Base-by-base conservation (phyloP, 2,113 vertebrate genomes). In the Irena cyanogastra region DNA sequence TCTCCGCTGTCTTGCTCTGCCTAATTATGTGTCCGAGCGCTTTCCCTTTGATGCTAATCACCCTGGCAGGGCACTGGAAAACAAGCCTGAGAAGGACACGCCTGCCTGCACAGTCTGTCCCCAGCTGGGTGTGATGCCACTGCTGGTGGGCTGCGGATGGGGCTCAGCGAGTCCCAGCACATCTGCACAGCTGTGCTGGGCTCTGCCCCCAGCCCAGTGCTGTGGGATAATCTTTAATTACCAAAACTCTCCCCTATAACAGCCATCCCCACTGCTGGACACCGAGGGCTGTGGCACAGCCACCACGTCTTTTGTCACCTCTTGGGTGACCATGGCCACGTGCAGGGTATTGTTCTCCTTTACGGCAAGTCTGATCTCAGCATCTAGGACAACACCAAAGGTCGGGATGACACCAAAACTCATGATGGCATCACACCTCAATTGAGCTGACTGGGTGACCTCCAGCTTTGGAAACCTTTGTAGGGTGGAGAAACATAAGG, bases 21-120 rank as follows among this genome's bases (percentile, higher is more conserved):
- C 52, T 96, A 95, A 95, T 94, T 86, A 92, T 37, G 75, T 84
- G 85, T 90, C 96, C 89, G 22, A 83, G 75, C 5, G 61, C 84
- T 82, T 79, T 83, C 59, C 27, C 93, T 97, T 95, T 94, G 94
- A 95, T 94, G 93, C 77, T 92, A 92, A 95, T 94, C 69, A 10
- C 16, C 61, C 80, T 81, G 47, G 75, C 33, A 31, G 45, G 86
- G 66, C 47, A 20, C 64, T 77, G 77, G 24, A 71, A 89, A 94
- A 85, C 64, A 80, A 74, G 50, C 52, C 49, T 35, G 87, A 49
- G 79, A 61, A 44, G 84, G 95, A 72, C 83, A 87, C 53, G 13
- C 92, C 94, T 92, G 63, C 71, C 37, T 4, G 6, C 45, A 53
- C 60, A 35, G 78, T 5, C 93, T 63, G 66, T 44, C 83, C 71